Evolutionary conservation across 2,797 vertebrate species (phyloP), one percentile per base, ranked within the genome.

Genomic region (Sebastes ruberrimus): DNA sequence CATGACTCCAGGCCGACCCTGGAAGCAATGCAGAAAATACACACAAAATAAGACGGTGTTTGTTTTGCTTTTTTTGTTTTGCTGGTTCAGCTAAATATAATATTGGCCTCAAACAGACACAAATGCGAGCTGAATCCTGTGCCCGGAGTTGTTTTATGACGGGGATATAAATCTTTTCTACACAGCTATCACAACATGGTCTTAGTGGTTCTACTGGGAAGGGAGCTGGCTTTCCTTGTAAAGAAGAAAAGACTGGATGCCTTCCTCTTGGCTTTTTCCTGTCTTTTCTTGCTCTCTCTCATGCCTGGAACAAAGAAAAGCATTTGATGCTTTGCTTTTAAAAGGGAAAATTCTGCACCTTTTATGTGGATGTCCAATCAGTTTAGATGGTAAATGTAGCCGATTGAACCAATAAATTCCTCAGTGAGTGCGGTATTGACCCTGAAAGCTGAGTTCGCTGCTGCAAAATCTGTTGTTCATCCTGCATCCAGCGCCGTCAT

Each of bases 1-100:
- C 96, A 97, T 97, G 84, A 89, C 87, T 92, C 98, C 98, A 71
- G 93, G 92, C 32, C 67, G 95, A 85, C 98, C 98, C 98, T 99
- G 88, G 82, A 92, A 93, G 87, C 78, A 74, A 94, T 69, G 88
- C 74, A 92, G 30, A 90, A 90, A 89, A 90, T 55, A 53, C 35
- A 76, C 11, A 81, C 22, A 42, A 61, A 80, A 63, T 23, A 56
- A 85, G 30, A 63, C 53, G 2, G n/a, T 63, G 57, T 82, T 81
- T 84, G 56, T 74, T 85, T 78, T 85, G 63, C 20, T 73, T 68
- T 71, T 49, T 27, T 27, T 61, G 56, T 52, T 56, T 11, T 2
- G 23, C 32, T 53, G 46, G 38, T 82, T 71, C 53, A 49, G 89
- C 72, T 88, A 66, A 87, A 84, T 85, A 76, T 80, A 89, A 81